Conservation (phyloP, 2,888 invertebrate species). For the Ellobium chinense region DNA sequence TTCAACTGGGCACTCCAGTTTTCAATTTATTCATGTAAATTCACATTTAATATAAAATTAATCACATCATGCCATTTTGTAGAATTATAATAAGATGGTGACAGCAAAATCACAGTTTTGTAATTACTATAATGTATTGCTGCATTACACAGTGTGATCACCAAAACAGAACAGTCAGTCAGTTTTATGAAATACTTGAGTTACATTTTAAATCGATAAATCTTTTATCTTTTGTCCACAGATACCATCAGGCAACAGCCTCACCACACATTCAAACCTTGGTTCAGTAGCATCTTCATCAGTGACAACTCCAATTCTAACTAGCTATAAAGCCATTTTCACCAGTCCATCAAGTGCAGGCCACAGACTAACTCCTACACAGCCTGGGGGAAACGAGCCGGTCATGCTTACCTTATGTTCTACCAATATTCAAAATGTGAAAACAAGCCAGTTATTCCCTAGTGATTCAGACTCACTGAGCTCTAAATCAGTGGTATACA, state of each 20-base stretch:
- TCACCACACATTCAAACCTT: not conserved
- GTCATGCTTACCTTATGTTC: not conserved
- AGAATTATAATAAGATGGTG: no score
- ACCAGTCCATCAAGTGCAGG: slow-evolving; percentile 44
- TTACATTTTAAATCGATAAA: no score
- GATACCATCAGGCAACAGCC: not conserved
- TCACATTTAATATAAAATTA: no score
- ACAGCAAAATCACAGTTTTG: no score
- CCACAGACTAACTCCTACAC: slow-evolving; percentile 32
- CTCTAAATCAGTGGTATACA: slow-evolving; percentile 26
- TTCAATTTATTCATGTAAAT: no score
- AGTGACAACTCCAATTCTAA: not conserved
- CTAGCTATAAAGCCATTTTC: slow-evolving; percentile 42
- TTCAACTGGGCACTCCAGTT: no score
- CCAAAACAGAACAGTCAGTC: no score
- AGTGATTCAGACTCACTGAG: not conserved
- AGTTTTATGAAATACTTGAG: no score
- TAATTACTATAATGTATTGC: no score
- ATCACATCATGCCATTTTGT: no score
- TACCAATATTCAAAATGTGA: not conserved
- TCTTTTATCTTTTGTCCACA: not conserved
- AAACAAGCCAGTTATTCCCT: not conserved
- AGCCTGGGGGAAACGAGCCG: not conserved
- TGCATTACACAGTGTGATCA: no score
- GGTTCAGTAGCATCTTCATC: not conserved